Evolutionary conservation across 2,888 invertebrate genomes (phyloP), one percentile per base, ranked within the genome.

Genomic region (Celastrina argiolus): DNA sequence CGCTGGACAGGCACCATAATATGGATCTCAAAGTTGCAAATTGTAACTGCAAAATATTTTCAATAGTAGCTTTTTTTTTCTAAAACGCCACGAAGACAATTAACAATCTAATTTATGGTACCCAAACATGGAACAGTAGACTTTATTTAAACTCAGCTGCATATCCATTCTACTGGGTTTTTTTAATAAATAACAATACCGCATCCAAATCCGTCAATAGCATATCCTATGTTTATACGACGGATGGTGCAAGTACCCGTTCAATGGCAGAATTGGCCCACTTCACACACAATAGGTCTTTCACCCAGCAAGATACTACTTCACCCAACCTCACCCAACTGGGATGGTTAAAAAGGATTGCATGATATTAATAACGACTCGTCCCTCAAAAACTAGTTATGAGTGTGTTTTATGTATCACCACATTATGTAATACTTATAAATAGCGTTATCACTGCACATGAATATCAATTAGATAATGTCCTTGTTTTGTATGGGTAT

Each of bases 211-310:
- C 51, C 56, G 42, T 64, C 36, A 61, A 58, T 18, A 64, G 72
- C 72, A 73, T 79, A 76, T 18, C 16, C 26, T 72, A 75, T 90
- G 88, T 89, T 89, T 90, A 90, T 87, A 80, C 77, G 84, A 76
- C 81, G 84, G 82, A 87, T 85, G 86, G 88, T 75, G 78, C 81
- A 82, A 87, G 86, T 82, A 81, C 72, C 74, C 74, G 77, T 74
- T 89, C 79, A 87, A 90, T 89, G 82, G 84, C 82, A 84, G 88
- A 88, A 90, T 90, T 90, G 88, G 90, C 85, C 90, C 84, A 87
- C 90, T 90, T 71, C 78, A 85, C 71, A 70, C 78, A 88, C 87
- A 89, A 90, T 83, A 70, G 76, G 74, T 76, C 75, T 72, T 75
- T 59, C 34, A 76, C 80, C 78, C 75, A 76, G 74, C 74, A 80